Evolutionary conservation across 1,140 invertebrate genomes (phyloP), one percentile per base, ranked within the genome.

Genomic region (Zaprionus kolodkinae): DNA sequence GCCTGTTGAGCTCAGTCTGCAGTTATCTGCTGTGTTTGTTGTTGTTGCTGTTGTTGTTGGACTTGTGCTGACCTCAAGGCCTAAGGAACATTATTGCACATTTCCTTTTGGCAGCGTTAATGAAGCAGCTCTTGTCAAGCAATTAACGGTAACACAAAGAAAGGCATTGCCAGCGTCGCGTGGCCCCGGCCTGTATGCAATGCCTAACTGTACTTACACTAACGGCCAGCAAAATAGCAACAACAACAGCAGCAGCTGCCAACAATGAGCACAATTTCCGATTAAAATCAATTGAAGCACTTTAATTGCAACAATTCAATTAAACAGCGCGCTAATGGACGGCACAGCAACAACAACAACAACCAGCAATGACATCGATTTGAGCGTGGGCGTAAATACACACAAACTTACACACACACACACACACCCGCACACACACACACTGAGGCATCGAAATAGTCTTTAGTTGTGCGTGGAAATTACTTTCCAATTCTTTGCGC

Each of bases 231-330:
- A 56, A 25, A 61, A 5, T 10, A 50, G 11, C 15, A 45, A 12
- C 17, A 54, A 27, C 17, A 61, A 45, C 30, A 73, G 52, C 45
- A 55, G 21, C 78, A 60, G 81, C 61, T 62, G 61, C 40, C 45
- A 81, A 88, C 85, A 88, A 88, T 88, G 85, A 78, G 85, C 55
- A 76, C 85, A 88, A 88, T 85, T 88, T 88, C 86, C 85, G 85
- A 88, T 88, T 88, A 88, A 89, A 88, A 88, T 79, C 78, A 88
- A 89, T 88, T 88, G 85, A 88, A 88, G 85, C 85, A 85, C 85
- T 88, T 88, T 88, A 88, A 88, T 88, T 88, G 85, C 85, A 71
- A 85, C 85, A 88, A 88, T 88, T 88, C 85, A 89, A 88, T 88
- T 89, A 88, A 89, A 88, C 78, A 79, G 71, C 81, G 72, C 81